Percentiles rank a stretch among this genome's conserved stretches.
Evolutionary conservation across 2,113 vertebrate species (phyloP).

Genomic region (Xerus inauris): DNA sequence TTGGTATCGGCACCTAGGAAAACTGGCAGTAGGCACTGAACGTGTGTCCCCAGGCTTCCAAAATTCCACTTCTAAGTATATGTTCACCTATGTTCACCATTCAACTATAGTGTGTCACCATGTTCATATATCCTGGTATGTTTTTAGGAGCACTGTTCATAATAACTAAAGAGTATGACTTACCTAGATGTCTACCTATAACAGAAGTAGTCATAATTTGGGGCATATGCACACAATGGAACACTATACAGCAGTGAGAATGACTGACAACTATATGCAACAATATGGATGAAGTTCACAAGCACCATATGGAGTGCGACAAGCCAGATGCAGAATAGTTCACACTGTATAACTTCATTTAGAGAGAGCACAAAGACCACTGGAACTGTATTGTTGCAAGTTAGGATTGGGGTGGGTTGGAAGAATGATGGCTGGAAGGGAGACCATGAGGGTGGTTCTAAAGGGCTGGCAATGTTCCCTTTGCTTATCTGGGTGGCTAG

Average conservation of each 20-base stretch:
- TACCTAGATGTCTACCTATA: neutral
- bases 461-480: accelerated
- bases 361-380: neutral
- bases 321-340: neutral
- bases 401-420: neutral
- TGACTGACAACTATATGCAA: neutral
- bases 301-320: neutral
- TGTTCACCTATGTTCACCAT: neutral
- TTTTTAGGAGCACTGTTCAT: neutral
- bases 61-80: neutral
- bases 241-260: neutral
- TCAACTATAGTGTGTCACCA: neutral
- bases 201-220: neutral
- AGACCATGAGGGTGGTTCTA: neutral
- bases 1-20: neutral
- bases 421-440: neutral
- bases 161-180: neutral
- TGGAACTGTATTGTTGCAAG: neutral
- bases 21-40: neutral
- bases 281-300: neutral
- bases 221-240: neutral
- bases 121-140: neutral
- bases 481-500: neutral
- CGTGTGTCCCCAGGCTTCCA: neutral
- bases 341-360: neutral